Conservation (phyloP, 2,888 invertebrate genomes). For the Xanthia icteritia region DNA sequence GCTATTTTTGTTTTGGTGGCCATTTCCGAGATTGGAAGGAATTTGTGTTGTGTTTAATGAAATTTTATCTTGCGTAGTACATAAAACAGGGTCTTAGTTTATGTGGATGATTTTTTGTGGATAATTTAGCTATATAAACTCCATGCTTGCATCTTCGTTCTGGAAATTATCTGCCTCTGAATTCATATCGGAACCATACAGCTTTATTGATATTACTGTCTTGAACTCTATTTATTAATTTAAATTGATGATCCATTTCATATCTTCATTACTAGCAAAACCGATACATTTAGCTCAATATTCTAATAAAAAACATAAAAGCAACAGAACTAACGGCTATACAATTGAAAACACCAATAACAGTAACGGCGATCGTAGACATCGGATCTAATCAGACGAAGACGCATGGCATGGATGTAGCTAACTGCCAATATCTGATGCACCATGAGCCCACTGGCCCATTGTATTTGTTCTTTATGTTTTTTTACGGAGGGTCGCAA, state of each 20-base stretch:
- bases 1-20: slow-evolving; percentile 86
- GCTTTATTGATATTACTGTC: background rate
- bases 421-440: slow-evolving; percentile 90
- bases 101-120: slow-evolving; percentile 45
- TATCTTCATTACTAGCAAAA: slow-evolving; percentile 24
- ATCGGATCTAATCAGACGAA: slow-evolving; percentile 83
- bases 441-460: slow-evolving; percentile 81
- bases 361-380: slow-evolving; percentile 61
- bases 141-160: background rate
- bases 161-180: background rate
- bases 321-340: slow-evolving; percentile 71
- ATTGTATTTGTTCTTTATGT: slow-evolving; percentile 90
- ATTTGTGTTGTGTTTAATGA: slow-evolving; percentile 72
- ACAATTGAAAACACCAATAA: slow-evolving; percentile 84
- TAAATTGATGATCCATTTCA: slow-evolving; percentile 18
- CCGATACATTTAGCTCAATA: slow-evolving; percentile 12
- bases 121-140: slow-evolving; percentile 22
- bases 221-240: background rate
- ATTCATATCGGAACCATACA: background rate
- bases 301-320: slow-evolving; percentile 64
- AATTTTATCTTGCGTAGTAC: slow-evolving; percentile 65
- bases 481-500: slow-evolving; percentile 88
- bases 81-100: slow-evolving; percentile 52
- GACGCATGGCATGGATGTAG: slow-evolving; percentile 84
- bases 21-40: slow-evolving; percentile 83